Evolutionary conservation across 2,888 invertebrate species (phyloP), one percentile per base, ranked within the genome.

Genomic region (Brachycybe producta): DNA sequence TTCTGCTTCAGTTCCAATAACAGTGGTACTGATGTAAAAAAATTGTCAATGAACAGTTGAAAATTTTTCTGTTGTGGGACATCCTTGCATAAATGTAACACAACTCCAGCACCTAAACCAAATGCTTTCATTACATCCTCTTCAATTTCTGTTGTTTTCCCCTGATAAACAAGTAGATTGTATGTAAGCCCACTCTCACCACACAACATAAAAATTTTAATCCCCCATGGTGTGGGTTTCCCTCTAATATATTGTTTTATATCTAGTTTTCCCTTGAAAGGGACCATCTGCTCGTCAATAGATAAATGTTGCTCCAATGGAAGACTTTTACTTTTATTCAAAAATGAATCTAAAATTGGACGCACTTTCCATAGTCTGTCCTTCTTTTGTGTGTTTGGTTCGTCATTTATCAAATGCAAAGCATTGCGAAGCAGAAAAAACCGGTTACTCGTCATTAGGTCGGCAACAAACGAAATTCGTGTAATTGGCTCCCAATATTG

Each of bases 301-400:
- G n/a, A n/a, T n/a, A n/a, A n/a, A 75, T 74, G 24, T 49, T 43
- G 8, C 42, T 36, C 42, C 56, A 59, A 45, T 54, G 43, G 38
- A 46, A 51, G 38, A 49, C 41, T 30, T 60, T 48, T 38, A 54
- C 13, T 32, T 56, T 51, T 41, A 51, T 47, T n/a, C n/a, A n/a
- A n/a, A n/a, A n/a, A n/a, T n/a, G n/a, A n/a, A n/a, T n/a, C n/a
- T n/a, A n/a, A n/a, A 24, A 61, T 32, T 36, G 59, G 60, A 35
- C 56, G 51, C 5, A 61, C 56, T 51, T 59, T 61, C 38, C 38
- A 59, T 2, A 60, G 52, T 8, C 23, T 48, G 44, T 58, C 55
- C 30, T 35, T 26, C 39, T 51, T 48, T 1, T 39, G 28, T 3
- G 43, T 44, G 17, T n/a, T 36, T 51, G 52, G 30, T 40, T 36